Percentiles rank a stretch among this genome's conserved stretches.
phyloP scores from a whole-genome alignment of 2,113 vertebrate genomes.

The Neotragus pygmaeus region DNA sequence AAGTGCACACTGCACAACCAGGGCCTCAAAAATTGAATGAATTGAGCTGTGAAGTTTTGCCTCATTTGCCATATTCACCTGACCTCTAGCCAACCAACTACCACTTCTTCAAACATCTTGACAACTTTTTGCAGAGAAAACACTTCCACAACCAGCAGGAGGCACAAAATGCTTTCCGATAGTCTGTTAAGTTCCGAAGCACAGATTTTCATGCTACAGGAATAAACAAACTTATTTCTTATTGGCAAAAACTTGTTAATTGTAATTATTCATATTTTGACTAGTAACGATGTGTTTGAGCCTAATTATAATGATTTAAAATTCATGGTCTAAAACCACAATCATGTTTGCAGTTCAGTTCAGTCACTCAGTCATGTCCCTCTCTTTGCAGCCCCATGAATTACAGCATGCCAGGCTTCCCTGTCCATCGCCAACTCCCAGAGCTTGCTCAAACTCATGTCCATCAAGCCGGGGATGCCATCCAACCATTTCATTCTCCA shows the following conservation, averaged over 20 bases:
- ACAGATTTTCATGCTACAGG: not conserved
- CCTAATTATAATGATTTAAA: not conserved
- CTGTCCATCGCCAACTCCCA: not conserved
- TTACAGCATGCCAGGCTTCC: not conserved
- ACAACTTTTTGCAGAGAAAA: not conserved
- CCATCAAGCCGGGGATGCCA: accelerated
- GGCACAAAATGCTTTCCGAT: not conserved
- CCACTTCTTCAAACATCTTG: not conserved
- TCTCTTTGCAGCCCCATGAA: not conserved
- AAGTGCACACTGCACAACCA: not conserved
- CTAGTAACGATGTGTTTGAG: not conserved
- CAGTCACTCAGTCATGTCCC: not conserved
- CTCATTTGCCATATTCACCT: not conserved
- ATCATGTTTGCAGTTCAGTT: not conserved
- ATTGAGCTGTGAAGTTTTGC: not conserved
- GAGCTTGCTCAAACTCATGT: not conserved
- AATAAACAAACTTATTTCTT: not conserved
- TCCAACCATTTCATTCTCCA: not conserved
- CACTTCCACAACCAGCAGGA: not conserved
- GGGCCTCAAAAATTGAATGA: not conserved
- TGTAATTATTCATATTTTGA: not conserved
- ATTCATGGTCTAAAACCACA: not conserved
- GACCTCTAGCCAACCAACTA: not conserved
- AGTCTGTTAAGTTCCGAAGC: not conserved
- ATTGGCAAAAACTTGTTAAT: not conserved